Base-by-base conservation (phyloP, 1,140 invertebrate species). In the Macrostomum lignano region DNA sequence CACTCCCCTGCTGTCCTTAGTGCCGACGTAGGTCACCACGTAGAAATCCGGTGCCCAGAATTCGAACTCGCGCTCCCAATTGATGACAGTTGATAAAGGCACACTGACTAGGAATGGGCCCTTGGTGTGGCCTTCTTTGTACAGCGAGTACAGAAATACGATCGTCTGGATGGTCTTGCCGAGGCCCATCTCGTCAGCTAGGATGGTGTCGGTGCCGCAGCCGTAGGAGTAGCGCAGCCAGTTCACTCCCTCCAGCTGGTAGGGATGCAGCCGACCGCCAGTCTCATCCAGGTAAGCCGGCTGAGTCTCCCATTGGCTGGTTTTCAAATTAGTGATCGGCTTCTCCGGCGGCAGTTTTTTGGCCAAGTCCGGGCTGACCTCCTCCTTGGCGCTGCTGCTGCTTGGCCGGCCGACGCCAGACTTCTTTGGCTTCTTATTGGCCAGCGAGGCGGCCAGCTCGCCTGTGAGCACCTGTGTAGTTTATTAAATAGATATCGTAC, bases 41-140 rank as follows among this genome's bases (percentile, higher is more conserved):
- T 98, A 98, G 44, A 98, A 79, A 51, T 98, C 88, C 2, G 91
- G 91, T n/a, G 86, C 84, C 91, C 91, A 98, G 13, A 81, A 69
- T 58, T 98, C 88, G 54, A 96, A 96, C 60, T 98, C 91, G 61
- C 91, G 66, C 55, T 98, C 91, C 91, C 91, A 98, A 62, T 98
- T 98, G 38, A 98, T 94, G 30, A 98, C 79, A 0, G 91, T 98
- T 0, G 88, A 96, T 0, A 98, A 60, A 0, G 91, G 91, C 17
- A 88, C 91, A 24, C 75, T 77, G 1, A 84, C 77, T 25, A 99
- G 60, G 55, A 96, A 98, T 0, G 91, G 91, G 10, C 91, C 91
- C 51, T 81, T 81, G 47, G 77, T 88, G 49, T 96, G 86, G 3
- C 86, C 86, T 7, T 98, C 88, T 53, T 93, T 94, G 53, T 82